These are phyloP conservation scores for Bedellia somnulentella DNA, from an alignment of 2,888 invertebrate species.

Conservation along the genomic window DNA sequence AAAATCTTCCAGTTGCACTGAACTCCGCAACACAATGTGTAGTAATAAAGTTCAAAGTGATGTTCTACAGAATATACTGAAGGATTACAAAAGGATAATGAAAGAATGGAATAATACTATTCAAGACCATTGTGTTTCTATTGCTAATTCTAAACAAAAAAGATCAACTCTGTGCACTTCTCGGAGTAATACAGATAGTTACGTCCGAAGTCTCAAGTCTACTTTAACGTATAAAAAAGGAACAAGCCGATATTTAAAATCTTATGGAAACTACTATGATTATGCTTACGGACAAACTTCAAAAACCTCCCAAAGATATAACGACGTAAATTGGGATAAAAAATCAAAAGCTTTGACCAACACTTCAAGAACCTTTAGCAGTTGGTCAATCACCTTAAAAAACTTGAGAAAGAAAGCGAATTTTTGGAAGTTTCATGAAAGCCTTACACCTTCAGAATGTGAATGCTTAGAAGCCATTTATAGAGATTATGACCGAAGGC, in stretches of 20 bases:
- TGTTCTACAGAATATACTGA: constrained; percentile 29
- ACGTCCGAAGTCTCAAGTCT: constrained; percentile 36
- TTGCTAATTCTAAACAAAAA: constrained; percentile 24
- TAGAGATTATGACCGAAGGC: constrained; percentile 41
- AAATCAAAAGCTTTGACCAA: constrained; percentile 29
- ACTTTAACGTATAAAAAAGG: constrained; percentile 31
- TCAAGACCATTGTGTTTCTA: constrained; percentile 34
- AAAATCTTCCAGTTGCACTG: constrained; percentile 43
- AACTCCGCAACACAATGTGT: constrained; percentile 35
- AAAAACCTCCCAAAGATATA: constrained; percentile 12
- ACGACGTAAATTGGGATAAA: constrained; percentile 17
- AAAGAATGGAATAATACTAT: constrained; percentile 51
- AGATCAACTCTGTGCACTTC: constrained; percentile 21
- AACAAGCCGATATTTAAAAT: constrained; percentile 23
- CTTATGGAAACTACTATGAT: constrained; percentile 26
- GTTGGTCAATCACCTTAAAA: constrained; percentile 32
- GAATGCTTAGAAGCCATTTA: constrained; percentile 47
- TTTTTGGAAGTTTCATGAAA: constrained; percentile 30
- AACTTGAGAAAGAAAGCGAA: constrained; percentile 30
- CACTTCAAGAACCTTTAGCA: constrained; percentile 25
- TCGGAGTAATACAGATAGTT: constrained; percentile 32
- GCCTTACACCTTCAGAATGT: constrained; percentile 27
- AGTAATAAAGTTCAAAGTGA: constrained; percentile 24
- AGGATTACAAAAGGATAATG: constrained; percentile 51
- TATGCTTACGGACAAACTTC: constrained; percentile 21